Evolutionary conservation across 2,113 vertebrate species (phyloP).

Genomic region (Fukomys damarensis): DNA sequence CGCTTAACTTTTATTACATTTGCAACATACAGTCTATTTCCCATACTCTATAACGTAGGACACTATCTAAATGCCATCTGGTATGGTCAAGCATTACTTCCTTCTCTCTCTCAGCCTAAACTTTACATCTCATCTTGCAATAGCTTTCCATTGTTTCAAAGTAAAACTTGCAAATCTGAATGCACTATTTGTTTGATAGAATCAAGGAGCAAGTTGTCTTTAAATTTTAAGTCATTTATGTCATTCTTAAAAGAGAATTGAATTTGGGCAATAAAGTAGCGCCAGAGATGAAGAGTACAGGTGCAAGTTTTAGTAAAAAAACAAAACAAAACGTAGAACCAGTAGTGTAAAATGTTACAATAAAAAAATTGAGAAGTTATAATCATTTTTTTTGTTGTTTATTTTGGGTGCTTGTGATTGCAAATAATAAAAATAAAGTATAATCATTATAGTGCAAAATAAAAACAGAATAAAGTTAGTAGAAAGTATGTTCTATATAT

Average conservation of each 20-base stretch:
- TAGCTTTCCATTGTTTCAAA: neutral
- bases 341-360: neutral
- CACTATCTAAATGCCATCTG: neutral
- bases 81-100: neutral
- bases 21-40: neutral
- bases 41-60: neutral
- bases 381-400: neutral
- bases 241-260: neutral
- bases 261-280: neutral
- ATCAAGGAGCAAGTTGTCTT: neutral
- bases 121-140: neutral
- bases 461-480: neutral
- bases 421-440: neutral
- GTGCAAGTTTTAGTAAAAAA: neutral
- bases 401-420: neutral
- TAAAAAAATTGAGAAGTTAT: neutral
- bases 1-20: neutral
- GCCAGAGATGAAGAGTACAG: neutral
- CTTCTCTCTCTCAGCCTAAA: neutral
- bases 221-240: neutral
- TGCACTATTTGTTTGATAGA: neutral
- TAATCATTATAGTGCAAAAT: neutral
- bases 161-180: too few relatives aligned
- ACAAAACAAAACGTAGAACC: neutral
- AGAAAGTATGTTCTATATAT: neutral